Evolutionary conservation across 1,140 invertebrate species (phyloP).

Genomic region (Aphis craccivora): DNA sequence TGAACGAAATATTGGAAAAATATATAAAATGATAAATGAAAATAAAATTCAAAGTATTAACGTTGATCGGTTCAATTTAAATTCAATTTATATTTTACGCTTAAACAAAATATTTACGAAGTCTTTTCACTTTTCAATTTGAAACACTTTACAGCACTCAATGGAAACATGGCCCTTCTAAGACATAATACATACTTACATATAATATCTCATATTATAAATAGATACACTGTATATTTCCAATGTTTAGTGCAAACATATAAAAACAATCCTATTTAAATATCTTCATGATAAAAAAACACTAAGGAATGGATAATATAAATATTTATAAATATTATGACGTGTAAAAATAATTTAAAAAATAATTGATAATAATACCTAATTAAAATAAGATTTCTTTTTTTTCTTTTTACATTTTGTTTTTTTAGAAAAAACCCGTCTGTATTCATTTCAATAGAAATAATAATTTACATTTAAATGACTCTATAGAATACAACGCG

Average conservation of each 20-base stretch:
- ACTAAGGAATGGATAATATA: not conserved
- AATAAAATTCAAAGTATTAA: too few species aligned
- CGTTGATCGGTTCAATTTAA: too few species aligned
- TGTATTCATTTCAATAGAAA: not conserved
- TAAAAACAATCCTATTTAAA: not conserved
- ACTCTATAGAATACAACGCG: not conserved
- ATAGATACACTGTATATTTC: not conserved
- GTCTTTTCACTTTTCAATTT: not conserved
- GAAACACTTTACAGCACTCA: not conserved
- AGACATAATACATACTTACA: not conserved
- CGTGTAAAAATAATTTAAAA: not conserved
- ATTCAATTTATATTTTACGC: too few species aligned
- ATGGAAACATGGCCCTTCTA: not conserved
- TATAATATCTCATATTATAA: not conserved
- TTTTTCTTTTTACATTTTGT: not conserved
- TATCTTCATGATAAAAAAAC: not conserved
- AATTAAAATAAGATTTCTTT: constrained; percentile 5
- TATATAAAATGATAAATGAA: too few species aligned
- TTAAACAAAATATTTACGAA: too few species aligned
- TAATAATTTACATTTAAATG: constrained; percentile 19
- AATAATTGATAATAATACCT: not conserved
- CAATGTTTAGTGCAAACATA: not conserved
- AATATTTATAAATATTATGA: constrained; percentile 21
- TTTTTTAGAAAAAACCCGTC: not conserved
- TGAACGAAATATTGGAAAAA: too few species aligned